Percentiles rank a stretch among this genome's conserved stretches.
phyloP scores from a whole-genome alignment of 2,113 vertebrate genomes.

The Oxyruncus cristatus region DNA sequence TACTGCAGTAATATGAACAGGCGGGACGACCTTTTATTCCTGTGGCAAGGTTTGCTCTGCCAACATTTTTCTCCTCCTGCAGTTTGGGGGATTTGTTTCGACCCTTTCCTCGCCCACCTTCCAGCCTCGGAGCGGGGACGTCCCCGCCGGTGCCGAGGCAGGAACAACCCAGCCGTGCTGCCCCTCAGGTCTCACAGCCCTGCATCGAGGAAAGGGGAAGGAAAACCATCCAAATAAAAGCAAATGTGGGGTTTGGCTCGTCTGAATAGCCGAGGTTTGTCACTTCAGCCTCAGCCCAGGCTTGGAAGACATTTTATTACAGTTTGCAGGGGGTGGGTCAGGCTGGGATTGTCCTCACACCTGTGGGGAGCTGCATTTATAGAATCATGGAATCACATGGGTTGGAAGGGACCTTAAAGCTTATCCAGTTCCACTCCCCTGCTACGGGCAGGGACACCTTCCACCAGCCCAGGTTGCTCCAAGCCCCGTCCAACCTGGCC shows the following conservation, averaged over 20 bases:
- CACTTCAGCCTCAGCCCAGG: not conserved
- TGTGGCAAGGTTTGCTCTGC: conserved; percentile 11
- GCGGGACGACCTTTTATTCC: conserved; percentile 17
- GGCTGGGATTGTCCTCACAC: not conserved
- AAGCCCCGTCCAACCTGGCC: rapidly evolving
- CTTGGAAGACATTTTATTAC: not conserved
- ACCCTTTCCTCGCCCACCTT: conserved; percentile 21
- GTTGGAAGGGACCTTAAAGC: not conserved
- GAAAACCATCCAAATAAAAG: not conserved
- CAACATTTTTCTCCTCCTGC: not conserved
- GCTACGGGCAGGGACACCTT: not conserved
- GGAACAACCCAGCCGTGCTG: not conserved
- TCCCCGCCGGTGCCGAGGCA: not conserved
- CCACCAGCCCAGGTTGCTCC: not conserved
- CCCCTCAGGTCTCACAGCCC: not conserved
- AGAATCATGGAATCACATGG: not conserved
- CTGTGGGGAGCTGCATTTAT: not conserved
- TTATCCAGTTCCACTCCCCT: not conserved
- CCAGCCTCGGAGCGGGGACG: not conserved
- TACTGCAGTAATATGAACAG: conserved; percentile 2
- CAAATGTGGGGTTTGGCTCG: not conserved
- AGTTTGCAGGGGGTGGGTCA: not conserved
- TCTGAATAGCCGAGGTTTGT: not conserved
- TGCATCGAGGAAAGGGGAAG: not conserved
- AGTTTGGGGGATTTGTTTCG: not conserved